Base-by-base conservation (phyloP, 2,113 vertebrate species). In the Microcebus griseorufus region DNA sequence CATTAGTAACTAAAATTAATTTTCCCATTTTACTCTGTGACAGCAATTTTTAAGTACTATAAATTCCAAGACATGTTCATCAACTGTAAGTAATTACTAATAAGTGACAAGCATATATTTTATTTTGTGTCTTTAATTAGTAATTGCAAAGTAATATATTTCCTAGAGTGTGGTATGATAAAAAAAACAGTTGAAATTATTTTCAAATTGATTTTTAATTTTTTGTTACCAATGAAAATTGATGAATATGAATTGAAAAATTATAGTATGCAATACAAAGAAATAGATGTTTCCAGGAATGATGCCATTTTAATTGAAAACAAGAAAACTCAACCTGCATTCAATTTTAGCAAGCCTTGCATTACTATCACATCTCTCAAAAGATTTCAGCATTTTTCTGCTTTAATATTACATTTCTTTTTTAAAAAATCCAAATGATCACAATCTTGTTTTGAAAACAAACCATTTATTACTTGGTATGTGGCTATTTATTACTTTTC, bases 401-500 rank as follows among this genome's bases (percentile, higher is more conserved):
- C 34, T 70, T 25, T 92, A 51, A 14, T 82, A 72, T 78, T 96
- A 2, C 48, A 53, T 69, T 25, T 85, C 89, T 25, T 79, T 25
- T 79, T 86, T 97, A 75, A 0, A 53, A 37, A 55, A 22, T 88
- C 81, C 78, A 72, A 96, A 84, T 82, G 97, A 88, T 93, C 95
- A 84, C 64, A 90, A 70, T 58, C 32, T 83, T 89, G 76, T 94
- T 95, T 98, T 86, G 98, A 97, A 98, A 98, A 95, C 86, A 98
- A 98, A 84, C n/a, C 29, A 84, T 98, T 97, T 97, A 95, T 98
- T 98, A 93, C 32, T 92, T 92, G 87, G 53, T 70, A 94, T 97
- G 92, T 97, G 58, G 91, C n/a, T 93, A 72, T 98, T 98, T 98
- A 97, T 98, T 98, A 95, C 65, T 87, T 96, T 94, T 97, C 94